phyloP scores from a whole-genome alignment of 1,140 invertebrate genomes.

The Phortica variegata region DNA sequence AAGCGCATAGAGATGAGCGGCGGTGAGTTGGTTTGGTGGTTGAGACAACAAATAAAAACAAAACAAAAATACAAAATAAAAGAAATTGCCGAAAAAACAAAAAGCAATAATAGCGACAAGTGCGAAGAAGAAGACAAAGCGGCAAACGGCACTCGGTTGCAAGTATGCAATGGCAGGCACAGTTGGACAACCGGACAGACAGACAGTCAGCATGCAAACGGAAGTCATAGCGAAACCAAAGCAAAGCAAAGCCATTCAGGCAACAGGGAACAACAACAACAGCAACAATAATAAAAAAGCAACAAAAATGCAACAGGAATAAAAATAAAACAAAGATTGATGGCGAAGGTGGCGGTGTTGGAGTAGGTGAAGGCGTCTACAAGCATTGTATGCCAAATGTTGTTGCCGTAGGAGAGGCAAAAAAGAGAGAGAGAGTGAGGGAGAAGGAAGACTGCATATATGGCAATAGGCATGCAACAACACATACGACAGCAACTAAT shows the following conservation, averaged over 20 bases:
- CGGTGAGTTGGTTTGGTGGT: too few relatives aligned
- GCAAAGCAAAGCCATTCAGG: conserved; percentile 24
- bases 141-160: not conserved
- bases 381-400: too few relatives aligned
- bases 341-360: too few relatives aligned
- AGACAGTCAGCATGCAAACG: too few relatives aligned
- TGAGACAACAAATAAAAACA: too few relatives aligned
- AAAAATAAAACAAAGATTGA: too few relatives aligned
- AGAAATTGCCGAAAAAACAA: conserved; percentile 26
- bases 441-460: conserved; percentile 8
- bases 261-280: conserved; percentile 21
- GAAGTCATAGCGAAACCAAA: conserved; percentile 35
- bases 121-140: conserved; percentile 17
- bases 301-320: conserved; percentile 11
- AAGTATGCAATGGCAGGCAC: not conserved
- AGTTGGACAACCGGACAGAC: too few relatives aligned
- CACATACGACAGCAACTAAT: conserved; percentile 39
- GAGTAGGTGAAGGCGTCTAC: too few relatives aligned
- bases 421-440: not conserved
- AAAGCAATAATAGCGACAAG: conserved; percentile 27
- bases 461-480: conserved; percentile 27
- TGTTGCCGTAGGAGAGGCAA: too few relatives aligned
- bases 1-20: too few relatives aligned
- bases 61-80: too few relatives aligned
- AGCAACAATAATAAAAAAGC: too few relatives aligned